phyloP scores from a whole-genome alignment of 2,797 vertebrate species.

The Moxostoma hubbsi region DNA sequence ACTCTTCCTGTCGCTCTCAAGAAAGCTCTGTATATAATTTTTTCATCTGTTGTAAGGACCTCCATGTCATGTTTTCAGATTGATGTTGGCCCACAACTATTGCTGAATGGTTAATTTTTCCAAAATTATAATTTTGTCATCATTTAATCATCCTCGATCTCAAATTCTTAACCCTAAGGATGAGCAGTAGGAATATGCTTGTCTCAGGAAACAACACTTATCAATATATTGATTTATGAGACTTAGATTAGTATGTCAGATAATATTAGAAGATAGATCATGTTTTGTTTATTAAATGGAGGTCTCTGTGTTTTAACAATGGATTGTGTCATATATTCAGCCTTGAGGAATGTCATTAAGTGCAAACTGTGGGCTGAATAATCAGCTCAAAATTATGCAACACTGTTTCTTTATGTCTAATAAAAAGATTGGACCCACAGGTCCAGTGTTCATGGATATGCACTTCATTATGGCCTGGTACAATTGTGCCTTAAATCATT shows the following conservation, averaged over 20 bases:
- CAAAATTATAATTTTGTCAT: neutral
- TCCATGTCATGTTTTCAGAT: neutral
- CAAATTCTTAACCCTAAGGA: neutral
- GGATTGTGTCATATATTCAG: conserved; percentile 8
- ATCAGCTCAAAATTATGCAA: conserved; percentile 13
- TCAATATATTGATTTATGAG: neutral
- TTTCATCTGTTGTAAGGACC: neutral
- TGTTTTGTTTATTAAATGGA: neutral
- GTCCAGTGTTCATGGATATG: neutral
- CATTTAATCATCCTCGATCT: neutral
- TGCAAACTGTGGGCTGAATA: conserved; percentile 15
- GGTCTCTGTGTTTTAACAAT: neutral
- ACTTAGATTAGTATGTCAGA: neutral
- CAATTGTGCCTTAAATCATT: neutral
- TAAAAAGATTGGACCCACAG: conserved; percentile 1
- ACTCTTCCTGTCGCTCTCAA: neutral
- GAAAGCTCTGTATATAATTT: neutral
- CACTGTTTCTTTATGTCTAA: neutral
- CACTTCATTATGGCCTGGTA: neutral
- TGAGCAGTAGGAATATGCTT: neutral
- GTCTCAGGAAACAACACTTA: neutral
- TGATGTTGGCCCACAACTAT: neutral
- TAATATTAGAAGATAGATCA: neutral
- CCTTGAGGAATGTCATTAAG: conserved; percentile 6
- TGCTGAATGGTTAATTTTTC: neutral